phyloP scores from a whole-genome alignment of 1,140 invertebrate species.

The Pseudomyrmex cubaensis region DNA sequence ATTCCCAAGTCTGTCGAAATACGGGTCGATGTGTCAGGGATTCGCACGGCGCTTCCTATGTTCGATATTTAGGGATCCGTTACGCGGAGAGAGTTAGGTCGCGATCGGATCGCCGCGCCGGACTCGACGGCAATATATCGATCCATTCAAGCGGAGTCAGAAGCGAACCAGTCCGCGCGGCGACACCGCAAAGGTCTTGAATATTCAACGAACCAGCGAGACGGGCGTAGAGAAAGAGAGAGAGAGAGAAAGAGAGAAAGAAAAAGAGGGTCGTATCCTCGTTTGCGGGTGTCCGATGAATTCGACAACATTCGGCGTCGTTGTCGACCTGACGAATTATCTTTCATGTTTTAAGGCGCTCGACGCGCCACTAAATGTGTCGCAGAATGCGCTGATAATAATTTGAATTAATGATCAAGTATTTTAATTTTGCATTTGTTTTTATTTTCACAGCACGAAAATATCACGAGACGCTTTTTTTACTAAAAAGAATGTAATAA shows the following conservation, averaged over 20 bases:
- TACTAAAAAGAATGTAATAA: not conserved
- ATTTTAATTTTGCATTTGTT: not conserved
- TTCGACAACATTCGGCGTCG: slow-evolving; percentile 33
- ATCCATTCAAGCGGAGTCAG: slow-evolving; percentile 27
- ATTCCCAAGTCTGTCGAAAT: slow-evolving; percentile 68
- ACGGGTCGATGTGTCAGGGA: slow-evolving; percentile 66
- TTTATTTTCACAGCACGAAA: not conserved
- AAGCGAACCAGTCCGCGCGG: slow-evolving; percentile 32
- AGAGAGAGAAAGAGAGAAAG: not conserved
- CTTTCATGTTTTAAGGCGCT: slow-evolving; percentile 38
- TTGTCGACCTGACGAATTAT: slow-evolving; percentile 38
- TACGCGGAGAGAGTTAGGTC: slow-evolving; percentile 39
- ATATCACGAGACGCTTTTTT: slow-evolving; percentile 4
- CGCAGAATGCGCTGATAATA: not conserved
- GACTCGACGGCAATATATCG: slow-evolving; percentile 22
- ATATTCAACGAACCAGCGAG: slow-evolving; percentile 64
- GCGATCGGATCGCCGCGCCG: slow-evolving; percentile 37
- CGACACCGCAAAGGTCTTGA: slow-evolving; percentile 57
- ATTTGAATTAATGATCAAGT: not conserved
- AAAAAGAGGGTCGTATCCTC: slow-evolving; percentile 26
- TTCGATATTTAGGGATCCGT: slow-evolving; percentile 68
- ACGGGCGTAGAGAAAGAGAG: not conserved
- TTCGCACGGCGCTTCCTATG: slow-evolving; percentile 32
- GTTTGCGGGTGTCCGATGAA: slow-evolving; percentile 30
- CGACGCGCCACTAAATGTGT: slow-evolving; percentile 17